Conservation (phyloP, 2,888 invertebrate species). For the Galerucella pusilla region DNA sequence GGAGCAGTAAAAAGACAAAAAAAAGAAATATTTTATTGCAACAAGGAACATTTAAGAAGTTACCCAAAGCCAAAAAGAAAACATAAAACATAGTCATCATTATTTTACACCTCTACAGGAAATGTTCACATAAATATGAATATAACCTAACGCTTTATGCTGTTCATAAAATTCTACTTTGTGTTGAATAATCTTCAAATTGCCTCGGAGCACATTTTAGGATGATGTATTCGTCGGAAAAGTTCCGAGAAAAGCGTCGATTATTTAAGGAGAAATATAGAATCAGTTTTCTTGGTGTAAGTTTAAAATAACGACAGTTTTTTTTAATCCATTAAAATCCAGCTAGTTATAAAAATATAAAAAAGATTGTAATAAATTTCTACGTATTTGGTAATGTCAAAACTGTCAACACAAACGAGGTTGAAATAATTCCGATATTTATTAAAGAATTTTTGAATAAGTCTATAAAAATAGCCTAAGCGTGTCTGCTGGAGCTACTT, state of each 20-base stretch:
- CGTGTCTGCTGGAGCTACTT: slow-evolving; percentile 19
- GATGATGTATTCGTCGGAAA: slow-evolving; percentile 60
- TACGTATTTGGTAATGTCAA: slow-evolving; percentile 18
- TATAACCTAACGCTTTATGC: slow-evolving; percentile 64
- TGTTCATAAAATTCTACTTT: slow-evolving; percentile 63
- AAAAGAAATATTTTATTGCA: slow-evolving; percentile 35
- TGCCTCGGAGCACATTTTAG: slow-evolving; percentile 62
- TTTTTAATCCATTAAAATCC: neutral
- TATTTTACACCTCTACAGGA: slow-evolving; percentile 62
- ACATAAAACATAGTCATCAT: slow-evolving; percentile 50
- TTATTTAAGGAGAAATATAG: too few relatives aligned
- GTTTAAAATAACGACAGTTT: neutral
- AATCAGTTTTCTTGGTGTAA: neutral
- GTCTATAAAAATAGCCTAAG: slow-evolving; percentile 13
- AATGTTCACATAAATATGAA: slow-evolving; percentile 62
- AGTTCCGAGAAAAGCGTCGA: slow-evolving; percentile 61
- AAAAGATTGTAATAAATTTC: neutral
- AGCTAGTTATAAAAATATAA: neutral
- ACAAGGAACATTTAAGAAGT: slow-evolving; percentile 31
- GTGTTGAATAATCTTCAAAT: slow-evolving; percentile 65
- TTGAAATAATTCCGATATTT: slow-evolving; percentile 2
- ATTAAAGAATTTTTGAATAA: slow-evolving; percentile 13
- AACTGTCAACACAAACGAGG: slow-evolving; percentile 22
- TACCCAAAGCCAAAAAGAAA: slow-evolving; percentile 42
- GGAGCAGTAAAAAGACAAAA: slow-evolving; percentile 22